Conservation (phyloP, 2,797 vertebrate species). For the Thunnus albacares region DNA sequence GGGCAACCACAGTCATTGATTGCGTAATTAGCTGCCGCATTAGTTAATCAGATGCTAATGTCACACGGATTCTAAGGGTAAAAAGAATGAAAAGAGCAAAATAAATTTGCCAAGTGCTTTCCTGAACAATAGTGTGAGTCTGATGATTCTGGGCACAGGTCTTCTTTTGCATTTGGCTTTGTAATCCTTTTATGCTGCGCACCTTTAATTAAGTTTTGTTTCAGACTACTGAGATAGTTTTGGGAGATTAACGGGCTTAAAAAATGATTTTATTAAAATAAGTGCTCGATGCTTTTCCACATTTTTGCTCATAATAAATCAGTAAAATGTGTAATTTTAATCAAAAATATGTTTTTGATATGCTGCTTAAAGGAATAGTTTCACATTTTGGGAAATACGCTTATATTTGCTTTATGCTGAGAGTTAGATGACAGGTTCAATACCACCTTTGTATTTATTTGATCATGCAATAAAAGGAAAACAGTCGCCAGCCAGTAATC, state of each 20-base stretch:
- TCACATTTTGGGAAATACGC: no score
- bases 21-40: slow-evolving; percentile 55
- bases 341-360: no score
- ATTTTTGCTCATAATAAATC: no score
- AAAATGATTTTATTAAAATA: neutral
- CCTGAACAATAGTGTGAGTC: slow-evolving; percentile 11
- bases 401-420: no score
- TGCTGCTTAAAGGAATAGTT: no score
- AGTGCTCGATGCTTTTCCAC: neutral
- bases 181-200: neutral
- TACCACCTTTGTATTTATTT: no score
- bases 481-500: no score
- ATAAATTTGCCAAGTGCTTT: slow-evolving; percentile 51
- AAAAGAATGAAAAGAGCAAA: slow-evolving; percentile 56
- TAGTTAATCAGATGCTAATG: slow-evolving; percentile 61
- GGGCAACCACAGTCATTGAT: slow-evolving; percentile 39
- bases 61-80: slow-evolving; percentile 38
- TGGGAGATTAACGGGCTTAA: neutral
- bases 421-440: no score
- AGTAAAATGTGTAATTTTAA: no score
- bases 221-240: neutral
- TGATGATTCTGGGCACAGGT: neutral
- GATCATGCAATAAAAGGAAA: no score
- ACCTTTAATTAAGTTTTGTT: neutral
- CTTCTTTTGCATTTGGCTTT: slow-evolving; percentile 1